phyloP scores from a whole-genome alignment of 1,140 invertebrate species.

The Diuraphis noxia region DNA sequence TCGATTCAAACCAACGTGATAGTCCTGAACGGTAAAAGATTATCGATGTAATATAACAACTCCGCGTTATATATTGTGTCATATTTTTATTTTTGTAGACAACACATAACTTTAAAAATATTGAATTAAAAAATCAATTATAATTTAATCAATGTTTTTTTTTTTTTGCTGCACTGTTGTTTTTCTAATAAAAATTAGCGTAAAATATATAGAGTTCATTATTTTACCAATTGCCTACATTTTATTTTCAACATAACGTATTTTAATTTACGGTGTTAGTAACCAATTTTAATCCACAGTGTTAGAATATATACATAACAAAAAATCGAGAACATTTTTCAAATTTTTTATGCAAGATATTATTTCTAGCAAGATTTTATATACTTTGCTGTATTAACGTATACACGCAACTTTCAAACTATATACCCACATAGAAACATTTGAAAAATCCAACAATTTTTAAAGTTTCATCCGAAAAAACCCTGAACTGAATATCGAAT shows the following conservation, averaged over 20 bases:
- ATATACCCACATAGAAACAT: not conserved
- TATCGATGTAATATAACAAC: too few relatives aligned
- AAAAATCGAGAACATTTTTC: not conserved
- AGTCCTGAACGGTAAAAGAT: too few relatives aligned
- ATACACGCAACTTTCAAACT: not conserved
- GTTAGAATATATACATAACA: not conserved
- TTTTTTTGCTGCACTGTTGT: too few relatives aligned
- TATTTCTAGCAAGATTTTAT: not conserved
- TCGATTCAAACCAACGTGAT: too few relatives aligned
- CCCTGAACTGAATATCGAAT: slow-evolving; percentile 24
- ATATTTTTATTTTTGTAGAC: too few relatives aligned
- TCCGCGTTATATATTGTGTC: too few relatives aligned
- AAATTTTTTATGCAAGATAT: slow-evolving; percentile 6
- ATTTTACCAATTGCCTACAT: not conserved
- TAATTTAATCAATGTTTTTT: too few relatives aligned
- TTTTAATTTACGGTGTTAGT: not conserved
- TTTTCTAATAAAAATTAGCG: too few relatives aligned
- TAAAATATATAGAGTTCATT: not conserved
- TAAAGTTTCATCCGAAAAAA: not conserved
- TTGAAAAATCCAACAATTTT: slow-evolving; percentile 21
- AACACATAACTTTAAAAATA: too few relatives aligned
- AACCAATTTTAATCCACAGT: too few relatives aligned
- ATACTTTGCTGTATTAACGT: not conserved
- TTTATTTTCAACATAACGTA: not conserved
- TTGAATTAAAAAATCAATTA: too few relatives aligned